These are phyloP conservation scores for Melanotaenia nigrans DNA, from an alignment of 2,797 vertebrate species.

Conservation along the genomic window DNA sequence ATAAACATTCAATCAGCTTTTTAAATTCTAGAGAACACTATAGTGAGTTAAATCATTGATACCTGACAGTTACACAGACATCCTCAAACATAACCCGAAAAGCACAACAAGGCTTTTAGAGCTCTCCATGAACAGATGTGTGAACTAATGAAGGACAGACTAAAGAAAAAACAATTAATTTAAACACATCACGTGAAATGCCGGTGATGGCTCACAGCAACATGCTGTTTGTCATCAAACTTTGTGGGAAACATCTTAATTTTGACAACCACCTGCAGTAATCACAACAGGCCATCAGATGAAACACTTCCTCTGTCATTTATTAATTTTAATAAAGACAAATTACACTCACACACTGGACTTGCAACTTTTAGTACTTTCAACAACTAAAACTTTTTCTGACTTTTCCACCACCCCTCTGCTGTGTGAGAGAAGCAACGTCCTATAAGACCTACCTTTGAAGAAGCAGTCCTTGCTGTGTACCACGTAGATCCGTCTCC, in stretches of 20 bases:
- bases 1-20: no score
- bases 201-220: background rate
- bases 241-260: background rate
- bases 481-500: slow-evolving; percentile 85
- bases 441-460: slow-evolving; percentile 86
- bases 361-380: background rate
- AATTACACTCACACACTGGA: background rate
- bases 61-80: background rate
- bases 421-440: background rate
- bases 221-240: background rate
- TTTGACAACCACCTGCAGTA: slow-evolving; percentile 18
- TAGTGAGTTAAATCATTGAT: background rate
- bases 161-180: background rate
- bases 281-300: background rate
- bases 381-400: background rate
- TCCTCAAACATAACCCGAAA: background rate
- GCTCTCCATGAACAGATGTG: background rate
- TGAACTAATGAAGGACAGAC: background rate
- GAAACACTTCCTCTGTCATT: background rate
- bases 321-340: background rate
- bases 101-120: background rate
- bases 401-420: background rate
- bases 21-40: background rate
- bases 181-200: background rate
- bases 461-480: slow-evolving; percentile 97